Conservation (phyloP, 2,888 invertebrate species). For the Orgyia antiqua region DNA sequence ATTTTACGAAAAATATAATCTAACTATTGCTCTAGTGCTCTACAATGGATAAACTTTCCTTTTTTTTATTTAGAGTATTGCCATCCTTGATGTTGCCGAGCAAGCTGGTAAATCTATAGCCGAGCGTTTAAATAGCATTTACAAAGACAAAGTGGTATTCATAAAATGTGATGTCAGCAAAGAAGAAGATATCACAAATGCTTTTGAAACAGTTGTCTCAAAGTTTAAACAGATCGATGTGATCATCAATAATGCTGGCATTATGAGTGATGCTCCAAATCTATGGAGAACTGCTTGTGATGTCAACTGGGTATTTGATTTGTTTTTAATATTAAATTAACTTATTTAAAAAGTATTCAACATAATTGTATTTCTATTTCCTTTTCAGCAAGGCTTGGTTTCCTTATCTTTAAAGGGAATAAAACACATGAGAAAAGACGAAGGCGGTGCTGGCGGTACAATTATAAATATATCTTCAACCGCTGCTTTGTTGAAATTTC, state of each 20-base stretch:
- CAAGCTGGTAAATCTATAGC: constrained; percentile 30
- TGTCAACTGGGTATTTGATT: constrained; percentile 40
- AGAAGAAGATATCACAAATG: constrained; percentile 30
- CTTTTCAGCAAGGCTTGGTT: constrained; percentile 64
- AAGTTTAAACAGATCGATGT: constrained; percentile 37
- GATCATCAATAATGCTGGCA: constrained; percentile 47
- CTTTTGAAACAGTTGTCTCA: constrained; percentile 32
- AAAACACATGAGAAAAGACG: constrained; percentile 38
- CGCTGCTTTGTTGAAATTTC: constrained; percentile 24
- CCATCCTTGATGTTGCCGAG: constrained; percentile 39
- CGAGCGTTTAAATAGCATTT: constrained; percentile 26
- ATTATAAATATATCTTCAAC: constrained; percentile 42
- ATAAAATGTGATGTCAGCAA: constrained; percentile 41
- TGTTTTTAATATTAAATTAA: no score
- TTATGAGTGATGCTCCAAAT: constrained; percentile 36
- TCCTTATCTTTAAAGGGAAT: constrained; percentile 51
- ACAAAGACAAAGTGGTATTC: constrained; percentile 32
- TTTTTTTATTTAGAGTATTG: constrained; percentile 19
- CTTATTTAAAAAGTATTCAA: no score
- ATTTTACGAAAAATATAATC: no score
- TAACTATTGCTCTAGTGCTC: no score
- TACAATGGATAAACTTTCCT: no score
- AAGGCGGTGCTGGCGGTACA: constrained; percentile 41
- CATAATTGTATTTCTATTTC: no score
- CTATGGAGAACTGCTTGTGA: constrained; percentile 37